Evolutionary conservation across 1,140 invertebrate genomes (phyloP).

Genomic region (Whitmania pigra): DNA sequence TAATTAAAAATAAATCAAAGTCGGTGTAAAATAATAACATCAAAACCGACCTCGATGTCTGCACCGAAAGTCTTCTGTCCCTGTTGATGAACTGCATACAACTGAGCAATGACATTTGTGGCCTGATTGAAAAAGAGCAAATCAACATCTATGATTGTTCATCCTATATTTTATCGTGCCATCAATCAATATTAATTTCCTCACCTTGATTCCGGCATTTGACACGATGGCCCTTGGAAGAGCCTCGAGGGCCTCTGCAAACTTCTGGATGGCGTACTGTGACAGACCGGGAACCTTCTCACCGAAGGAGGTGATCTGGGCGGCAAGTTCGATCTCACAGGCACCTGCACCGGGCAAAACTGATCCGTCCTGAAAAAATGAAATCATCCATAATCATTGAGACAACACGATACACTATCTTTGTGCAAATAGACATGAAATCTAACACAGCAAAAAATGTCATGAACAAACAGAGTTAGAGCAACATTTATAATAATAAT

Average conservation of each 20-base stretch:
- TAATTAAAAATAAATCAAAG: not conserved
- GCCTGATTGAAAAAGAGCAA: slow-evolving; percentile 40
- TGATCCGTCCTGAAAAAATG: slow-evolving; percentile 51
- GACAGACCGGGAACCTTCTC: slow-evolving; percentile 69
- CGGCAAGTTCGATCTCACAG: slow-evolving; percentile 81
- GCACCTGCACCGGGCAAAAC: slow-evolving; percentile 88
- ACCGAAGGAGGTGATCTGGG: slow-evolving; percentile 67
- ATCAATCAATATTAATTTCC: slow-evolving; percentile 7
- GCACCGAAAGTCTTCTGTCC: slow-evolving; percentile 71
- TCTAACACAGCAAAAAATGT: no score
- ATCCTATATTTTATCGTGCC: not conserved
- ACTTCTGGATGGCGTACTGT: slow-evolving; percentile 91
- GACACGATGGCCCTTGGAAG: slow-evolving; percentile 85
- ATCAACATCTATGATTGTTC: not conserved
- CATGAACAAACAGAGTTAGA: no score
- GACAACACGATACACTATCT: not conserved
- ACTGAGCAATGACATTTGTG: slow-evolving; percentile 72
- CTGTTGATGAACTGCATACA: slow-evolving; percentile 80
- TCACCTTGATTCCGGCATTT: slow-evolving; percentile 70
- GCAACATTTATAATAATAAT: slow-evolving; percentile 23
- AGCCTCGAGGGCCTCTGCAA: slow-evolving; percentile 74
- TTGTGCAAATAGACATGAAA: not conserved
- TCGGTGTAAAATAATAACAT: not conserved
- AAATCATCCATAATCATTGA: no score
- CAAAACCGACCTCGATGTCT: slow-evolving; percentile 61